phyloP scores from a whole-genome alignment of 2,888 invertebrate genomes.

The Yponomeuta plumbellus region DNA sequence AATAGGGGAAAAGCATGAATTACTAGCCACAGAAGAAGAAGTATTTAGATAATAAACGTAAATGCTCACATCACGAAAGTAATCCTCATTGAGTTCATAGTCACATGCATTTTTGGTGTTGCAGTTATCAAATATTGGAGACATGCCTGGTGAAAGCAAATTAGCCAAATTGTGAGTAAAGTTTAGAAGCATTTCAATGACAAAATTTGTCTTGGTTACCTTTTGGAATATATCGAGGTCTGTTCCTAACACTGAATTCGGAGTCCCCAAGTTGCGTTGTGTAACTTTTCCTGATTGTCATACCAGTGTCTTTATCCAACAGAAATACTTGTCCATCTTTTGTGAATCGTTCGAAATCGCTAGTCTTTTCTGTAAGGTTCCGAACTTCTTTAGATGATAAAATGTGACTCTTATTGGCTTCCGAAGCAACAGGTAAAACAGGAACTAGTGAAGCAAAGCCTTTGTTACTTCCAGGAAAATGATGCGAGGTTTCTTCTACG shows the following conservation, averaged over 20 bases:
- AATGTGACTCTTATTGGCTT: not conserved
- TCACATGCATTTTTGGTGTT: slow-evolving; percentile 33
- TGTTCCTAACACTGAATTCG: slow-evolving; percentile 51
- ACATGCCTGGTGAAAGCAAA: slow-evolving; percentile 54
- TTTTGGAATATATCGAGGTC: slow-evolving; percentile 75
- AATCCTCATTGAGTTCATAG: slow-evolving; percentile 39
- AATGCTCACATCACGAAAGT: slow-evolving; percentile 50
- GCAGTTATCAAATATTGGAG: slow-evolving; percentile 66
- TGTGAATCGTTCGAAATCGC: slow-evolving; percentile 26
- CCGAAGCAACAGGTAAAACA: not conserved
- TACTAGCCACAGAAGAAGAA: too few relatives aligned
- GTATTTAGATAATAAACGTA: not conserved
- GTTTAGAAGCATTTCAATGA: not conserved
- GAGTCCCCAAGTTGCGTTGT: not conserved
- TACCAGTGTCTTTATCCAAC: slow-evolving; percentile 39
- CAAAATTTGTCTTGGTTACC: slow-evolving; percentile 39
- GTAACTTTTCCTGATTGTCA: slow-evolving; percentile 25
- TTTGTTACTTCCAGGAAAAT: slow-evolving; percentile 2
- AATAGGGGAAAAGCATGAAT: too few relatives aligned
- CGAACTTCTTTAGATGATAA: not conserved
- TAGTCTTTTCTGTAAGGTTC: not conserved
- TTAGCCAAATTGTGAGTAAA: not conserved
- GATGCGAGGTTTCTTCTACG: slow-evolving; percentile 12
- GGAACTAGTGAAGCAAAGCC: not conserved
- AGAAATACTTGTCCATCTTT: slow-evolving; percentile 34